These are phyloP conservation scores for Acomys russatus DNA, from an alignment of 2,797 vertebrate species.

Conservation along the genomic window DNA sequence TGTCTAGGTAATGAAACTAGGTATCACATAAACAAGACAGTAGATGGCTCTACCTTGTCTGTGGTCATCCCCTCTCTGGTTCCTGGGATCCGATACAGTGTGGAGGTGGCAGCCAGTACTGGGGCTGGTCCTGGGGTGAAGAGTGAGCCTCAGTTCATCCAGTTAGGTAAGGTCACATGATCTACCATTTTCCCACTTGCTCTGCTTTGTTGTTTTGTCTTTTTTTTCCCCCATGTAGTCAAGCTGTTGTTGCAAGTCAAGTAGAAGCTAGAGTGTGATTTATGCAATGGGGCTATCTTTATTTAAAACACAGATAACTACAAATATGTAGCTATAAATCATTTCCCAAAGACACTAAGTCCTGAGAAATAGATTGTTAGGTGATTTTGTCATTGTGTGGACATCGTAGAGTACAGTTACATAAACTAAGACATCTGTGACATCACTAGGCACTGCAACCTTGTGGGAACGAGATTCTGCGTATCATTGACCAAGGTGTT, in stretches of 20 bases:
- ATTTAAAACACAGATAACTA: not conserved
- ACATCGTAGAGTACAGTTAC: no score
- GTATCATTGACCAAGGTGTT: not conserved
- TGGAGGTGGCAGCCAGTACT: conserved; percentile 97
- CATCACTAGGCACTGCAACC: not conserved
- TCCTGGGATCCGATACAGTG: conserved; percentile 95
- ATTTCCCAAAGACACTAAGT: not conserved
- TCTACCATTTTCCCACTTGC: rapidly evolving
- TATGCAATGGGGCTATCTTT: not conserved
- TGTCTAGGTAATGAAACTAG: conserved; percentile 98
- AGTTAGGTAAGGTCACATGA: conserved; percentile 92
- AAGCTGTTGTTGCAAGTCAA: not conserved
- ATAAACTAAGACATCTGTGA: not conserved
- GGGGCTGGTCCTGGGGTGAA: conserved; percentile 95
- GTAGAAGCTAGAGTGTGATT: conserved; percentile 12
- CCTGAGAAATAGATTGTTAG: not conserved
- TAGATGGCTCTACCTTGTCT: conserved; percentile 95
- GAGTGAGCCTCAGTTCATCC: conserved; percentile 96
- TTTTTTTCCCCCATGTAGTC: conserved; percentile 5
- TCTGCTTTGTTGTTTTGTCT: conserved; percentile 52
- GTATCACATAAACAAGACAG: conserved; percentile 97
- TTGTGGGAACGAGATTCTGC: not conserved
- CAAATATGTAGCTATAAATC: rapidly evolving
- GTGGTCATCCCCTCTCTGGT: conserved; percentile 94
- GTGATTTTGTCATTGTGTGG: not conserved